phyloP scores from a whole-genome alignment of 1,140 invertebrate species.

The Asbolus verrucosus region DNA sequence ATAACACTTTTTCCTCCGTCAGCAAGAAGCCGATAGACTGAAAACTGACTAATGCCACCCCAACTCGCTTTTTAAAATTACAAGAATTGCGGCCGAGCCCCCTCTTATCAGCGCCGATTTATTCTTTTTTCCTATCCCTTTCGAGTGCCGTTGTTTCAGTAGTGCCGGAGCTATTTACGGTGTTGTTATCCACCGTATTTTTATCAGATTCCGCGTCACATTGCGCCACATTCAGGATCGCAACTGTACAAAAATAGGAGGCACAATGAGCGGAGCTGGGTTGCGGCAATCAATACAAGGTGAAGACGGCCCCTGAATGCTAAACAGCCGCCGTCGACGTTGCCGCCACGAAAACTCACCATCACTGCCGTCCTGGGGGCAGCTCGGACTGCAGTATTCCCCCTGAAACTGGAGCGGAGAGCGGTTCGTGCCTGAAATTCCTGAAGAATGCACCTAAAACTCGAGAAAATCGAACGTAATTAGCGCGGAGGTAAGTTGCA shows the following conservation, averaged over 20 bases:
- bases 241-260: constrained; percentile 48
- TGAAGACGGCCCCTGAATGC: constrained; percentile 60
- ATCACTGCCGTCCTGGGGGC: constrained; percentile 39
- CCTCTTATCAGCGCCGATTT: neutral
- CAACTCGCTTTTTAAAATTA: too few relatives aligned
- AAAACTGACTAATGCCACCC: too few relatives aligned
- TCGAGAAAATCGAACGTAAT: neutral
- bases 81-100: too few relatives aligned
- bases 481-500: neutral
- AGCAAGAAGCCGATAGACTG: too few relatives aligned
- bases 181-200: constrained; percentile 18
- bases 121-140: constrained; percentile 11
- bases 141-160: neutral
- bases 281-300: constrained; percentile 62
- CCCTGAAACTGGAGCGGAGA: constrained; percentile 20
- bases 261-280: constrained; percentile 47
- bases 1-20: too few relatives aligned
- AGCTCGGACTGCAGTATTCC: constrained; percentile 32
- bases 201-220: constrained; percentile 36
- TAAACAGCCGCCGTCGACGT: constrained; percentile 51
- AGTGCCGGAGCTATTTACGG: constrained; percentile 13
- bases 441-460: constrained; percentile 25
- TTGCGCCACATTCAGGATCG: constrained; percentile 36
- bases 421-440: constrained; percentile 30
- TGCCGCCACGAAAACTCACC: constrained; percentile 39